A percentile compares a stretch with the other conserved stretches of the same genome.
These are phyloP conservation scores for Lycodopsis pacificus DNA, from an alignment of 2,797 vertebrate species.

Conservation along the genomic window DNA sequence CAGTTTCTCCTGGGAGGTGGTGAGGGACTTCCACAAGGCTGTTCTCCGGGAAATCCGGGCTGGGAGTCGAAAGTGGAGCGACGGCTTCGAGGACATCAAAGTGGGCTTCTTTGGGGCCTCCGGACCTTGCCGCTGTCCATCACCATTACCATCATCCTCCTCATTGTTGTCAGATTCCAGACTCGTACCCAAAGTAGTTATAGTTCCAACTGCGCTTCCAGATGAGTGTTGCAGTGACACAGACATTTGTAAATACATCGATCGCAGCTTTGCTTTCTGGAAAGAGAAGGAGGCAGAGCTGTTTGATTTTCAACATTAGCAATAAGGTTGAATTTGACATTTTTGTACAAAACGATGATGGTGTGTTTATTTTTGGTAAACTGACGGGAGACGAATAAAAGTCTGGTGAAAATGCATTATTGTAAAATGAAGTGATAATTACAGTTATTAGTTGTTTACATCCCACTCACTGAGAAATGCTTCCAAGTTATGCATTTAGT, in stretches of 20 bases:
- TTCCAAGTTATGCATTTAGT: neutral
- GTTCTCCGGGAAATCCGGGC: conserved; percentile 90
- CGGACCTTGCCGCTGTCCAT: conserved; percentile 63
- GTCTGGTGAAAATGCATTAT: neutral
- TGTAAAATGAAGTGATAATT: conserved; percentile 1
- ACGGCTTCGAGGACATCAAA: conserved; percentile 95
- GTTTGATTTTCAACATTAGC: conserved; percentile 85
- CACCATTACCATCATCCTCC: conserved; percentile 9
- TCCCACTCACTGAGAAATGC: neutral
- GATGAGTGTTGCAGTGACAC: conserved; percentile 56
- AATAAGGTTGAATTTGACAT: neutral
- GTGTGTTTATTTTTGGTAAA: conserved; percentile 23
- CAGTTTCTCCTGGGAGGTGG: conserved; percentile 88
- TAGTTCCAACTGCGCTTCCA: conserved; percentile 50
- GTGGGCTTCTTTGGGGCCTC: conserved; percentile 85
- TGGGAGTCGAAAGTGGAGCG: conserved; percentile 88
- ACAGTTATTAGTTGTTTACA: conserved; percentile 2
- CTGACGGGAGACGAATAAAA: conserved; percentile 16
- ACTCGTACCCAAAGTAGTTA: conserved; percentile 61
- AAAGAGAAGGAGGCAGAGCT: conserved; percentile 97
- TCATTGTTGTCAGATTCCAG: conserved; percentile 45
- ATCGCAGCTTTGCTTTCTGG: conserved; percentile 97
- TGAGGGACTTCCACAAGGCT: conserved; percentile 90
- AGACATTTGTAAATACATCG: conserved; percentile 93
- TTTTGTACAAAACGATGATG: conserved; percentile 29